These are phyloP conservation scores for Lasius platythorax DNA, from an alignment of 2,888 invertebrate genomes.

Conservation along the genomic window DNA sequence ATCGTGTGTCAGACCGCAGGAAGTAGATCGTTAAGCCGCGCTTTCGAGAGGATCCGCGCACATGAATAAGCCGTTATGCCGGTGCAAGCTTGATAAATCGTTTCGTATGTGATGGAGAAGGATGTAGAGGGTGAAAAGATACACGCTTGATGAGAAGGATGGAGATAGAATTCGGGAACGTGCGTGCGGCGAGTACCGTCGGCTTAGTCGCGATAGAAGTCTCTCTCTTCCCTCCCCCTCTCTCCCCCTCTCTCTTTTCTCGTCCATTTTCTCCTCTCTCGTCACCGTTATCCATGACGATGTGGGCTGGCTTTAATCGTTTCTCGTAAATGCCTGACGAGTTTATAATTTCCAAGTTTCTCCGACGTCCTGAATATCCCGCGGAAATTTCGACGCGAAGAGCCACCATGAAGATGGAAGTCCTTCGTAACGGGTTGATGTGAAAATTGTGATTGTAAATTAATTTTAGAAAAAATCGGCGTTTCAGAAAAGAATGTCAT, in stretches of 20 bases:
- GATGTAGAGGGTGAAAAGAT: conserved; percentile 41
- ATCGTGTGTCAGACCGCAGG: conserved; percentile 66
- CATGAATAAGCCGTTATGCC: conserved; percentile 84
- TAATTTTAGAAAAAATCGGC: conserved; percentile 40
- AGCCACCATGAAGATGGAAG: conserved; percentile 52
- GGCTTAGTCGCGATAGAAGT: conserved; percentile 78
- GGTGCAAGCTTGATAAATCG: conserved; percentile 82
- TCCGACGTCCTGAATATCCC: conserved; percentile 68
- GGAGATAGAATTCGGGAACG: conserved; percentile 70
- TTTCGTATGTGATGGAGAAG: conserved; percentile 55
- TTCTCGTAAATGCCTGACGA: conserved; percentile 80
- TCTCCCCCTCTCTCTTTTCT: conserved; percentile 25
- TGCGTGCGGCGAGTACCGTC: conserved; percentile 75
- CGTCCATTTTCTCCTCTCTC: conserved; percentile 54
- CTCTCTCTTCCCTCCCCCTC: conserved; percentile 49
- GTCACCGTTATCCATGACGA: conserved; percentile 63
- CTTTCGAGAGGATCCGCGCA: conserved; percentile 74
- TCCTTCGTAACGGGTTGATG: conserved; percentile 38
- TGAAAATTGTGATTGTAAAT: conserved; percentile 58
- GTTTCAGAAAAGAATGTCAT: background rate
- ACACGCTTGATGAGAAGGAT: conserved; percentile 33
- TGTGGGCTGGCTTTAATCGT: conserved; percentile 77
- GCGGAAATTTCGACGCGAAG: conserved; percentile 68
- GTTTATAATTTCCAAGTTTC: conserved; percentile 81
- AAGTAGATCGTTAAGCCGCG: conserved; percentile 77